A percentile compares a stretch with the other conserved stretches of the same genome.
phyloP scores from a whole-genome alignment of 1,140 invertebrate species.

The Medauroidea extradentata region DNA sequence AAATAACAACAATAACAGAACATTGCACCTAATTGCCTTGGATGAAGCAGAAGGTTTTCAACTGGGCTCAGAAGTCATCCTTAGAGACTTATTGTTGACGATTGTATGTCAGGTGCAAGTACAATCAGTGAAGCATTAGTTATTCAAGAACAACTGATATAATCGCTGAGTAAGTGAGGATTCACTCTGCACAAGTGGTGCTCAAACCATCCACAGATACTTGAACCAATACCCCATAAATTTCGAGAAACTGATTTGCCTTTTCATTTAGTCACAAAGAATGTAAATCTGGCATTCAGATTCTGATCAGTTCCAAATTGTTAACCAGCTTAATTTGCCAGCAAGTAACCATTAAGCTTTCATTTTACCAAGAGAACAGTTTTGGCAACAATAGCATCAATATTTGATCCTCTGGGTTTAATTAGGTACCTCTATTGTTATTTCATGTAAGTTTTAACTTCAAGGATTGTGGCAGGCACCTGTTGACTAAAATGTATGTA shows the following conservation, averaged over 20 bases:
- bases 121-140: conserved; percentile 15
- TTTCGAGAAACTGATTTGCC: not conserved
- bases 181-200: conserved; percentile 21
- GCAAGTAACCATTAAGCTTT: not conserved
- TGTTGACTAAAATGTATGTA: not conserved
- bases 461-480: too few relatives aligned
- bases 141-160: conserved; percentile 14
- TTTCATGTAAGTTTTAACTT: too few relatives aligned
- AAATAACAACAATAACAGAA: too few relatives aligned
- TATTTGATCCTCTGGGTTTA: too few relatives aligned
- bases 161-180: conserved; percentile 15
- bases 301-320: conserved; percentile 9
- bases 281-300: conserved; percentile 14
- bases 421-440: not conserved
- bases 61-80: conserved; percentile 25
- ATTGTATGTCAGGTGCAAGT: conserved; percentile 37
- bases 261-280: not conserved
- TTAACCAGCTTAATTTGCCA: conserved; percentile 3
- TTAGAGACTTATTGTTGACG: conserved; percentile 43
- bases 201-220: not conserved
- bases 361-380: not conserved
- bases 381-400: not conserved
- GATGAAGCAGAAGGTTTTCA: conserved; percentile 27
- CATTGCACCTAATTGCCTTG: conserved; percentile 30
- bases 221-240: conserved; percentile 1